Conservation (phyloP, 2,113 vertebrate genomes). For the Atherinomorus stipes region DNA sequence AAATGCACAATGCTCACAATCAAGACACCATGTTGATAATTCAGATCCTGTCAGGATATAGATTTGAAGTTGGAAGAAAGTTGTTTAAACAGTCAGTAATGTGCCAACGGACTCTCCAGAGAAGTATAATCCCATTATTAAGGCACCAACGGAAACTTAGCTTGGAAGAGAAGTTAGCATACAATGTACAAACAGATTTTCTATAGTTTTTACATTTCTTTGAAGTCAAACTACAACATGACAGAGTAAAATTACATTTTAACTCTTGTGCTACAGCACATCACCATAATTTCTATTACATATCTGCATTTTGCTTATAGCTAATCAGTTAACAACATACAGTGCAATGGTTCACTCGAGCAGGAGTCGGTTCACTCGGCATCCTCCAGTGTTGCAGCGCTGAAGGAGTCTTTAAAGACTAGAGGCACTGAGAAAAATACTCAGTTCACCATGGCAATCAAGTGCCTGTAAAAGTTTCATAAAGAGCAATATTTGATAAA, state of each 20-base stretch:
- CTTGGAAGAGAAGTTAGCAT: constrained; percentile 19
- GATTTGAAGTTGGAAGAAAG: not conserved
- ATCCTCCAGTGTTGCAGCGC: not conserved
- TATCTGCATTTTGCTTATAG: constrained; percentile 17
- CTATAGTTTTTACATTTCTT: constrained; percentile 18
- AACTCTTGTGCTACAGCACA: constrained; percentile 24
- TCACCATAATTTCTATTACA: constrained; percentile 17
- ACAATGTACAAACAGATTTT: not conserved
- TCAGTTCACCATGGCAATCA: constrained; percentile 5
- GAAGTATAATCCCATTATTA: constrained; percentile 12
- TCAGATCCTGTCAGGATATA: not conserved
- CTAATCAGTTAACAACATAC: constrained; percentile 16
- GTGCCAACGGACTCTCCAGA: too few species aligned
- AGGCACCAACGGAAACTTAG: constrained; percentile 59
- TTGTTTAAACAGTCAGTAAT: not conserved
- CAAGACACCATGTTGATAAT: not conserved
- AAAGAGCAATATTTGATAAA: constrained; percentile 7
- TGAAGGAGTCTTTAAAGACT: not conserved
- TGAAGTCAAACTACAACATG: constrained; percentile 25
- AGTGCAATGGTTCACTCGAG: constrained; percentile 4
- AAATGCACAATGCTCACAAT: not conserved
- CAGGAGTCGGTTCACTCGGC: not conserved
- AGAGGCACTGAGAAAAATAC: constrained; percentile 7
- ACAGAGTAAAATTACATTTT: constrained; percentile 10
- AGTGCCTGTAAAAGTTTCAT: constrained; percentile 14